These are phyloP conservation scores for Tyria jacobaeae DNA, from an alignment of 2,888 invertebrate species.

Conservation along the genomic window DNA sequence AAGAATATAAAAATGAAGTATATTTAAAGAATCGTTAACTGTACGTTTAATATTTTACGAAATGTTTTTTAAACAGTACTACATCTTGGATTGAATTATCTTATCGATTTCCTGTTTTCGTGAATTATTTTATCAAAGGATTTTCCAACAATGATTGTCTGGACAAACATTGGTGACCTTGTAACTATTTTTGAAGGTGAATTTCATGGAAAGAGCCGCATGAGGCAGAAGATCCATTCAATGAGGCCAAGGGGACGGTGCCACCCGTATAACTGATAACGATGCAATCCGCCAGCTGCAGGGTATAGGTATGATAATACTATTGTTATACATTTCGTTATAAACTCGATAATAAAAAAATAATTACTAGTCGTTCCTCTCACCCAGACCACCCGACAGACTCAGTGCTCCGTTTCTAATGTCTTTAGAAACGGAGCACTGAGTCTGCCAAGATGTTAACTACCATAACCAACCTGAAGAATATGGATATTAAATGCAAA, in stretches of 20 bases:
- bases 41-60: background rate
- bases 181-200: constrained; percentile 62
- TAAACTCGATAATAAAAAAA: constrained; percentile 29
- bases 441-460: too few relatives aligned
- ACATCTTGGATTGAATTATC: background rate
- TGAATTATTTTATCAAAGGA: constrained; percentile 28
- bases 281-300: constrained; percentile 63
- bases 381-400: too few relatives aligned
- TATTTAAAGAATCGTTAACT: background rate
- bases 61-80: background rate
- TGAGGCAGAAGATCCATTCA: constrained; percentile 63
- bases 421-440: too few relatives aligned
- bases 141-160: constrained; percentile 47
- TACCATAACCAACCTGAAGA: too few relatives aligned
- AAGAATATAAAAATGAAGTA: too few relatives aligned
- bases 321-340: constrained; percentile 41
- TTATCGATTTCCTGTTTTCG: constrained; percentile 19
- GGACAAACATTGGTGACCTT: constrained; percentile 72
- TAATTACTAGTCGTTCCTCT: too few relatives aligned
- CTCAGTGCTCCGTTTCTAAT: too few relatives aligned
- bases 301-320: constrained; percentile 35
- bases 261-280: constrained; percentile 80
- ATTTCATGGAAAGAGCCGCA: constrained; percentile 66
- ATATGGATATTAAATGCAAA: too few relatives aligned
- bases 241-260: constrained; percentile 75